Evolutionary conservation across 2,797 vertebrate species (phyloP).

Genomic region (Luscinia luscinia): DNA sequence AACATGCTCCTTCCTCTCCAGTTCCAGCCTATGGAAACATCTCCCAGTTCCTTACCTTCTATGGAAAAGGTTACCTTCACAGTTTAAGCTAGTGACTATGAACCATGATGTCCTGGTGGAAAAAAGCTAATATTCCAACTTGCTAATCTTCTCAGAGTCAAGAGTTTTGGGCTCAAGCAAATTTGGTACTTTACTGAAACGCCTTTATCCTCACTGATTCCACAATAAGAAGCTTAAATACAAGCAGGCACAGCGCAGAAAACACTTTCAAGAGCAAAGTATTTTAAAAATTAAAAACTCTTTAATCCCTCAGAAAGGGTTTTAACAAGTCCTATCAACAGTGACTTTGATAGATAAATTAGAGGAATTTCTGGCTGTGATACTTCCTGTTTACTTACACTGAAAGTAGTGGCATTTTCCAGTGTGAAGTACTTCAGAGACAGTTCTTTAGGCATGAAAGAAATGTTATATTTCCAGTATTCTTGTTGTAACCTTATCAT

Average conservation of each 20-base stretch:
- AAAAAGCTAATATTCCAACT: constrained; percentile 8
- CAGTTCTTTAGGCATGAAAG: not conserved
- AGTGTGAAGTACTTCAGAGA: not conserved
- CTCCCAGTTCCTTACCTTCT: not conserved
- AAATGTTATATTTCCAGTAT: not conserved
- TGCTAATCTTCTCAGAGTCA: constrained; percentile 32
- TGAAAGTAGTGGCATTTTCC: not conserved
- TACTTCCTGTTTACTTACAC: not conserved
- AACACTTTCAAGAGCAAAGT: constrained; percentile 24
- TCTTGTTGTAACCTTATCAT: not conserved
- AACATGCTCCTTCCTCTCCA: not conserved
- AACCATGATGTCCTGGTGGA: not conserved
- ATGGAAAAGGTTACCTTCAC: not conserved
- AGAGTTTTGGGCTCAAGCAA: not conserved
- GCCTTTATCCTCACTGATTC: constrained; percentile 36
- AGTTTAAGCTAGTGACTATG: not conserved
- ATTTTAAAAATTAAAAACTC: not conserved
- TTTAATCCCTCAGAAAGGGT: constrained; percentile 30
- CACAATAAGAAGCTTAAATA: constrained; percentile 39
- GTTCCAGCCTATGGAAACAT: not conserved
- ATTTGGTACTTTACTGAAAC: constrained; percentile 9
- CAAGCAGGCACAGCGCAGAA: not conserved
- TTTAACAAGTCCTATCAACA: constrained; percentile 19
- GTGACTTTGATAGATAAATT: constrained; percentile 33
- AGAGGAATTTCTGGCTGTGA: not conserved